phyloP scores from a whole-genome alignment of 2,888 invertebrate species.

The Xestobium rufovillosum region DNA sequence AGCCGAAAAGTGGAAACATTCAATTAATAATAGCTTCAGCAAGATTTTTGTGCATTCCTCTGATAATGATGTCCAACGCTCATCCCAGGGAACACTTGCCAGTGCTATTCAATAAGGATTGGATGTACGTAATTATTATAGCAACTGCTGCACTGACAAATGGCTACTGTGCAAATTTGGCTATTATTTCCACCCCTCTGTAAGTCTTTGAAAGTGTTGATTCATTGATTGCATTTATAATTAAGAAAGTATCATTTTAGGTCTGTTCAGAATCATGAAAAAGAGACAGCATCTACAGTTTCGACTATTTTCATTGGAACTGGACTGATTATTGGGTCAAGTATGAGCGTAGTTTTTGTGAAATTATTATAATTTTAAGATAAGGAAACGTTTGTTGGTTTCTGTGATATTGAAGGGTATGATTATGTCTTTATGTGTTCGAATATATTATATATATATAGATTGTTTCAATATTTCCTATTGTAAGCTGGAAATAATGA shows the following conservation, averaged over 20 bases:
- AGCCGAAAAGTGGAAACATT: conserved; percentile 64
- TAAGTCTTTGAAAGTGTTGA: no score
- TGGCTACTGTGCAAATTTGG: no score
- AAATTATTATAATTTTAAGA: conserved; percentile 54
- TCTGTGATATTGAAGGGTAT: no score
- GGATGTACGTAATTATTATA: conserved; percentile 70
- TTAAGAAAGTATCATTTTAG: conserved; percentile 47
- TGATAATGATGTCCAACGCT: conserved; percentile 82
- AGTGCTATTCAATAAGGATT: conserved; percentile 71
- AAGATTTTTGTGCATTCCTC: conserved; percentile 69
- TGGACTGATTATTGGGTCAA: conserved; percentile 77
- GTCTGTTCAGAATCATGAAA: conserved; percentile 70
- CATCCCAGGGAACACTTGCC: conserved; percentile 70
- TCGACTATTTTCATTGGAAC: no score
- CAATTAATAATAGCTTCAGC: conserved; percentile 57
- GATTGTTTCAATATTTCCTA: no score
- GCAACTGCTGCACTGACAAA: conserved; percentile 74
- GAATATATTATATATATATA: no score
- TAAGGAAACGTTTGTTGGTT: no score
- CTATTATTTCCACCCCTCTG: no score
- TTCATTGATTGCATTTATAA: no score
- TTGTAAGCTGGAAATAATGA: no score
- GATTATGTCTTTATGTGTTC: no score
- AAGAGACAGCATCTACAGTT: conserved; percentile 85
- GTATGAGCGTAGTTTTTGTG: conserved; percentile 64